phyloP scores from a whole-genome alignment of 2,888 invertebrate species.

The Dynastes hyllus region DNA sequence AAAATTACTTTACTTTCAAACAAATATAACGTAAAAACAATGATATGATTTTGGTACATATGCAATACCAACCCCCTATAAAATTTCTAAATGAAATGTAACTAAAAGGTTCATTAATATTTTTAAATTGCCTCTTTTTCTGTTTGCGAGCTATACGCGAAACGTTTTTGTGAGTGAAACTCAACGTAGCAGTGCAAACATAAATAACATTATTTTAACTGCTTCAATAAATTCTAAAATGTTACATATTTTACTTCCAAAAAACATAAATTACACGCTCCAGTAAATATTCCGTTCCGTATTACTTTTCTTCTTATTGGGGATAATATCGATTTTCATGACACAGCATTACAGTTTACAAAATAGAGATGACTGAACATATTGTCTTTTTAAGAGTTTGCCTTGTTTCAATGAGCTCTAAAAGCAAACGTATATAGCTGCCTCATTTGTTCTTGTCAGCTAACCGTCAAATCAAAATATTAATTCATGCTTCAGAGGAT shows the following conservation, averaged over 20 bases:
- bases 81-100: too few species aligned
- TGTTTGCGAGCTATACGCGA: too few species aligned
- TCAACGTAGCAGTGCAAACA: not conserved
- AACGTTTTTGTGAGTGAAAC: not conserved
- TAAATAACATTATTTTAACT: conserved; percentile 22
- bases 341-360: conserved; percentile 43
- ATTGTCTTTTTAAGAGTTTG: conserved; percentile 1
- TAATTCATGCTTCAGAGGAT: too few species aligned
- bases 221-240: conserved; percentile 30
- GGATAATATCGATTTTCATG: conserved; percentile 47
- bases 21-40: too few species aligned
- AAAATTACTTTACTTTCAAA: too few species aligned
- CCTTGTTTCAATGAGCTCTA: not conserved
- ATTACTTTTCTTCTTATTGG: conserved; percentile 43
- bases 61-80: too few species aligned
- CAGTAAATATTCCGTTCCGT: conserved; percentile 40
- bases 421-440: not conserved
- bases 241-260: conserved; percentile 37
- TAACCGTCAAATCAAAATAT: too few species aligned
- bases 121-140: not conserved
- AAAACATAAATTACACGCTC: conserved; percentile 43
- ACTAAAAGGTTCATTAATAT: not conserved
- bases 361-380: conserved; percentile 31
- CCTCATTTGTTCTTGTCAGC: too few species aligned
- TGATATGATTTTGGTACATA: too few species aligned